These are phyloP conservation scores for Notamacropus eugenii DNA, from an alignment of 2,797 vertebrate species.

Conservation along the genomic window DNA sequence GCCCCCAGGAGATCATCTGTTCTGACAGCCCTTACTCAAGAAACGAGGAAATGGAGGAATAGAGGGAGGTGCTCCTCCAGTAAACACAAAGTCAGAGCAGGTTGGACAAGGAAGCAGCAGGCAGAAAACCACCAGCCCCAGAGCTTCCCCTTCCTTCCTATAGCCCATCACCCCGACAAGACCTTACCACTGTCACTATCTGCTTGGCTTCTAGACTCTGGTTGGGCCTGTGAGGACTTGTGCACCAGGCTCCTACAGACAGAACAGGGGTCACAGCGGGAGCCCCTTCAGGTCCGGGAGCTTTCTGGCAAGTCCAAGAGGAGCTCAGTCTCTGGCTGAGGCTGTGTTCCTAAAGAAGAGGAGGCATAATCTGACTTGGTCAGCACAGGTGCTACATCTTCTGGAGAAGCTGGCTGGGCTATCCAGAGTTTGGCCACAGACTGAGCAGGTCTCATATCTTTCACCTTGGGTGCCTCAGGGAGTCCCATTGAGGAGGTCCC, in stretches of 20 bases:
- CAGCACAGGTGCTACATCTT: neutral
- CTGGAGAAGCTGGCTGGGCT: neutral
- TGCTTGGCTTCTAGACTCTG: conserved; percentile 75
- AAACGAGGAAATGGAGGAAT: too few relatives aligned
- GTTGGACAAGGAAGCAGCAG: too few relatives aligned
- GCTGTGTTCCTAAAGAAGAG: neutral
- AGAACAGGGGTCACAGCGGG: conserved; percentile 52
- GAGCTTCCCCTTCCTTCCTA: too few relatives aligned
- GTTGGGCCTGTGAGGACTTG: conserved; percentile 53
- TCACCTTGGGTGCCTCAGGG: conserved; percentile 54
- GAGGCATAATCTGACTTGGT: accelerated
- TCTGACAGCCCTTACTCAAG: too few relatives aligned
- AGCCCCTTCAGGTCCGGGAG: neutral
- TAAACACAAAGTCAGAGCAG: too few relatives aligned
- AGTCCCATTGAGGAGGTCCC: conserved; percentile 42
- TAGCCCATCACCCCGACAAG: neutral
- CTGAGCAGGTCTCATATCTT: neutral
- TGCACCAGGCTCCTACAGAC: conserved; percentile 81
- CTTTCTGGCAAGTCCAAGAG: conserved; percentile 27
- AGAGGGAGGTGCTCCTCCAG: too few relatives aligned
- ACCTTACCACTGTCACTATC: neutral
- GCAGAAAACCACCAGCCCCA: too few relatives aligned
- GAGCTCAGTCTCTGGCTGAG: neutral
- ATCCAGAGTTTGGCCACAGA: conserved; percentile 65
- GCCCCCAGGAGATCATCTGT: too few relatives aligned